Evolutionary conservation across 2,888 invertebrate genomes (phyloP), one percentile per base, ranked within the genome.

Genomic region (Lithophane socia): DNA sequence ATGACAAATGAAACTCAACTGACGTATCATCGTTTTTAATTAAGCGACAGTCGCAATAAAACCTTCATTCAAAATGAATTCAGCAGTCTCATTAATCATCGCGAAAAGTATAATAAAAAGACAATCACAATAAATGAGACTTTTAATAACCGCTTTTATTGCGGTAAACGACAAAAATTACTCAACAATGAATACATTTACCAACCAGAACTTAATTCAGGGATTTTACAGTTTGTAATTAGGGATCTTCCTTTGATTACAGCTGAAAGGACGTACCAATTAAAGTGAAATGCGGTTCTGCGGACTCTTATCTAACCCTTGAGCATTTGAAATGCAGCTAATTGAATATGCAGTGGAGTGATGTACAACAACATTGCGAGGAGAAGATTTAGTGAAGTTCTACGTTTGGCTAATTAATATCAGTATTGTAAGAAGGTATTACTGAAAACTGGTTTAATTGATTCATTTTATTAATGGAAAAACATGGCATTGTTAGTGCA

Each of bases 191-290:
- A 80, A 83, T 70, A 80, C 72, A 49, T 75, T 75, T 70, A 75
- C 37, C 47, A 56, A 42, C 56, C n/a, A 63, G 54, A 18, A 73
- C 68, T 79, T 68, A 68, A 82, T 77, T 79, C 75, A 64, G 65
- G 64, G 24, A 75, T 77, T 80, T 77, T 84, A 79, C 75, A 76
- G 52, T 77, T 79, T 75, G 77, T 81, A 83, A 81, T 84, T 75
- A 79, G 29, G 49, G 56, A 83, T 76, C 75, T 71, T 73, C 81
- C 65, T 82, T 82, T 82, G 60, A 82, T 82, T 80, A 74, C 42
- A 12, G 63, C 60, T 78, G 78, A 75, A 78, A 82, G 82, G 77
- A 47, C 54, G 64, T 72, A 74, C 84, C 87, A 87, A 88, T 89
- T 89, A 87, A 75, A 75, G 49, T 75, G 66, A 78, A 87, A 80